Percentiles rank a stretch among this genome's conserved stretches.
phyloP scores from a whole-genome alignment of 1,140 invertebrate species.

The Subanguina moxae region DNA sequence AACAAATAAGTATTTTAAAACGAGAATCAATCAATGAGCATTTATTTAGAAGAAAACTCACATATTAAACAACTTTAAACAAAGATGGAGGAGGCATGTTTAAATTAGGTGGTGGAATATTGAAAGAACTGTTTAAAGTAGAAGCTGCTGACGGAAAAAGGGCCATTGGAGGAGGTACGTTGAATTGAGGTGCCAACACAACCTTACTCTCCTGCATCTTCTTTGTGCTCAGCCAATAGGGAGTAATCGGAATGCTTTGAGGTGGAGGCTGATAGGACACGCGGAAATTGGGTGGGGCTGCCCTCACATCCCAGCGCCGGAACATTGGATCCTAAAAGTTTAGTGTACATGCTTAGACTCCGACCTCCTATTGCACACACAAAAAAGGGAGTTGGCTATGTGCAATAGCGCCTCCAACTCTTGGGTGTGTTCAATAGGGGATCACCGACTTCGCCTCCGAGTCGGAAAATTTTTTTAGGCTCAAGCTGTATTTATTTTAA shows the following conservation, averaged over 20 bases:
- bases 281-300: constrained; percentile 32
- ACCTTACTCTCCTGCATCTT: constrained; percentile 30
- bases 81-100: constrained; percentile 22
- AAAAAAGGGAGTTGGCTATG: no score
- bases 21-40: no score
- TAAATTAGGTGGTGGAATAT: constrained; percentile 23
- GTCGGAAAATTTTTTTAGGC: no score
- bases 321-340: constrained; percentile 30
- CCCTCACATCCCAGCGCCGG: constrained; percentile 32
- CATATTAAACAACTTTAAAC: constrained; percentile 8
- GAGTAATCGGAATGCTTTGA: constrained; percentile 9
- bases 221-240: constrained; percentile 20
- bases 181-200: constrained; percentile 17
- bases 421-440: no score
- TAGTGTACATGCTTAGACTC: no score
- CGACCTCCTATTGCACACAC: no score
- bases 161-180: constrained; percentile 6
- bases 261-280: constrained; percentile 31
- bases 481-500: no score
- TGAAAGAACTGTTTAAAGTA: constrained; percentile 2
- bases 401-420: no score
- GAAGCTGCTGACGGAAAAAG: neutral
- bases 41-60: neutral
- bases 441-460: no score
- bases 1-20: no score